Evolutionary conservation across 2,888 invertebrate species (phyloP).

Genomic region (Eupithecia tripunctaria): DNA sequence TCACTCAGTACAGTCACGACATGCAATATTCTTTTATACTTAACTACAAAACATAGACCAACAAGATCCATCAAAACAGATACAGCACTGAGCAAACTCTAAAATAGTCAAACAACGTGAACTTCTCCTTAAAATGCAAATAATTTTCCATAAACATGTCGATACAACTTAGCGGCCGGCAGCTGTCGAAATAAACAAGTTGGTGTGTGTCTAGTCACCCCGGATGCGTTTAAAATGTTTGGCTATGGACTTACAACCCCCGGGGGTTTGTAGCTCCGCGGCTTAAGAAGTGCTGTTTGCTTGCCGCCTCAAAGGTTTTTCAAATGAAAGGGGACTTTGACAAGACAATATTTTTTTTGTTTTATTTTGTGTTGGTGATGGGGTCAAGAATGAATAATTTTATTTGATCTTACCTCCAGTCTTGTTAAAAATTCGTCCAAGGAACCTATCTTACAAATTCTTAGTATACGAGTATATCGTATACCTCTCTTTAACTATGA

Average conservation of each 20-base stretch:
- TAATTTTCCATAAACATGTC: constrained; percentile 6
- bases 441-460: neutral
- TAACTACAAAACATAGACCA: neutral
- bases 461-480: no score
- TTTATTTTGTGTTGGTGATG: neutral
- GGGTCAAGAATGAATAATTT: constrained; percentile 7
- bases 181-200: constrained; percentile 45
- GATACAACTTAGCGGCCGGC: constrained; percentile 11
- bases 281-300: constrained; percentile 35
- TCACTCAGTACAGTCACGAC: no score
- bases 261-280: constrained; percentile 6
- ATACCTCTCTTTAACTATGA: neutral
- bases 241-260: constrained; percentile 38
- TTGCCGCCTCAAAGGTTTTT: constrained; percentile 35
- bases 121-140: constrained; percentile 7
- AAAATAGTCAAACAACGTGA: neutral
- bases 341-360: constrained; percentile 1
- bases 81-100: neutral
- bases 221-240: constrained; percentile 58
- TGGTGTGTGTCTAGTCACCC: constrained; percentile 39
- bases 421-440: neutral
- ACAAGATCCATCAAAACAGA: neutral
- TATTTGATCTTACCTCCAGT: neutral
- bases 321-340: constrained; percentile 11
- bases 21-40: neutral